Evolutionary conservation across 30 jellyfish, hydroid and myxozoan genomes (phyloP).

Genomic region (Aurelia sp.): DNA sequence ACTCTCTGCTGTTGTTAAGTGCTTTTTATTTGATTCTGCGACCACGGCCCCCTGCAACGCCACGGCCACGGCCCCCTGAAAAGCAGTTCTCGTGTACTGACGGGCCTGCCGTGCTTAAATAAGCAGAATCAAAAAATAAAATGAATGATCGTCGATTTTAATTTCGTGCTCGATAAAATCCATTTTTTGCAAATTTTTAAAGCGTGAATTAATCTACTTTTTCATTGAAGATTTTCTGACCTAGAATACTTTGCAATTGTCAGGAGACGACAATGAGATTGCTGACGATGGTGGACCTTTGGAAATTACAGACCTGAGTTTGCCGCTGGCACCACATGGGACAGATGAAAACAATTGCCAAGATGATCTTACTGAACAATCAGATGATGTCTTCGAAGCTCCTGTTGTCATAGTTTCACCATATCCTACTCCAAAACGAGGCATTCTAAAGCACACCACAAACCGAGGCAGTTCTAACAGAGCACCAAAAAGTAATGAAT

Average conservation of each 20-base stretch:
- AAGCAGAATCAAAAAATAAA: too few relatives aligned
- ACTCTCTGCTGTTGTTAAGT: too few relatives aligned
- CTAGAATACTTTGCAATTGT: neutral
- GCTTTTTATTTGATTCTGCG: too few relatives aligned
- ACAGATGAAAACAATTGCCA: constrained; percentile 1
- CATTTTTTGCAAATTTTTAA: neutral
- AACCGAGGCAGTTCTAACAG: neutral
- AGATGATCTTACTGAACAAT: neutral
- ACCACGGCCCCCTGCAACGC: too few relatives aligned
- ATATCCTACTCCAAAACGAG: constrained; percentile 73
- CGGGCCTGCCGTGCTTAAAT: too few relatives aligned
- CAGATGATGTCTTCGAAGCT: constrained; percentile 31
- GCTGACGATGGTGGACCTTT: constrained; percentile 70
- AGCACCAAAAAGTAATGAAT: neutral
- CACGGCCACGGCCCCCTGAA: too few relatives aligned
- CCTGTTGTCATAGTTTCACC: constrained; percentile 61
- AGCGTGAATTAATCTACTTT: too few relatives aligned
- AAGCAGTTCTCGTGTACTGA: too few relatives aligned
- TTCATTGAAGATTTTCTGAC: too few relatives aligned
- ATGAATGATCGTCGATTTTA: neutral
- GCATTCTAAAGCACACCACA: constrained; percentile 40
- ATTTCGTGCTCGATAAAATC: neutral
- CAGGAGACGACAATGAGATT: constrained; percentile 22
- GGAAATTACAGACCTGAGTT: constrained; percentile 55
- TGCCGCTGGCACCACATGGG: constrained; percentile 15